These are phyloP conservation scores for Taenioides sp. DNA, from an alignment of 2,797 vertebrate genomes.

Conservation along the genomic window DNA sequence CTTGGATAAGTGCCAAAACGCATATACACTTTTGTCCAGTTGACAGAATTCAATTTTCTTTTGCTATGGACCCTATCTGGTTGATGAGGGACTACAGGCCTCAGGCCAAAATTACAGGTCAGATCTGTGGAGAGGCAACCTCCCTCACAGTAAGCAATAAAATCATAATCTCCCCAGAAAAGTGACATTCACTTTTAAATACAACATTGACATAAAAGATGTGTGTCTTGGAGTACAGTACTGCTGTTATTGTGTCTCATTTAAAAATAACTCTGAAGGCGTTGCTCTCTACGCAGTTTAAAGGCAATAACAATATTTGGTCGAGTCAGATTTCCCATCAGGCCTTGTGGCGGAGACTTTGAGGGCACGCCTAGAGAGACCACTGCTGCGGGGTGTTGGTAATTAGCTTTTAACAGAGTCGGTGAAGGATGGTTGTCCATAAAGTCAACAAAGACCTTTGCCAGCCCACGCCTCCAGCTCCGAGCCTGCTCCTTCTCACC, in stretches of 20 bases:
- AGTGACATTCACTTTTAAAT: not conserved
- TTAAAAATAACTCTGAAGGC: constrained; percentile 60
- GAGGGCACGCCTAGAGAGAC: constrained; percentile 58
- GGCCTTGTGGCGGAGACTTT: constrained; percentile 57
- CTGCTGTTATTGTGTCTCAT: constrained; percentile 23
- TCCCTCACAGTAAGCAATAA: too few relatives aligned
- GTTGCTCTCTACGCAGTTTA: constrained; percentile 50
- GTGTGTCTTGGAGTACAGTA: constrained; percentile 25
- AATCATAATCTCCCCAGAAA: not conserved
- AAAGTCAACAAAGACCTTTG: constrained; percentile 65
- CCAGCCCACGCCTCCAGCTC: constrained; percentile 36
- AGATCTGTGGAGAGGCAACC: too few relatives aligned
- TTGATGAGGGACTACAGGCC: too few relatives aligned
- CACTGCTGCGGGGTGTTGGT: constrained; percentile 63
- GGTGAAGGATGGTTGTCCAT: constrained; percentile 67
- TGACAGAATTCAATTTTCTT: too few relatives aligned
- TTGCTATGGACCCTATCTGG: too few relatives aligned
- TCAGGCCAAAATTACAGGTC: too few relatives aligned
- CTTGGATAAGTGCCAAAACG: too few relatives aligned
- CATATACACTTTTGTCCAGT: too few relatives aligned
- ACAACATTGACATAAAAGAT: too few relatives aligned
- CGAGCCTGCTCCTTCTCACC: constrained; percentile 25
- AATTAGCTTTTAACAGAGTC: constrained; percentile 72
- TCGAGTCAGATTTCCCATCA: constrained; percentile 43
- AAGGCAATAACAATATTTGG: constrained; percentile 59